These are phyloP conservation scores for Corapipo altera DNA, from an alignment of 2,113 vertebrate genomes.

Conservation along the genomic window DNA sequence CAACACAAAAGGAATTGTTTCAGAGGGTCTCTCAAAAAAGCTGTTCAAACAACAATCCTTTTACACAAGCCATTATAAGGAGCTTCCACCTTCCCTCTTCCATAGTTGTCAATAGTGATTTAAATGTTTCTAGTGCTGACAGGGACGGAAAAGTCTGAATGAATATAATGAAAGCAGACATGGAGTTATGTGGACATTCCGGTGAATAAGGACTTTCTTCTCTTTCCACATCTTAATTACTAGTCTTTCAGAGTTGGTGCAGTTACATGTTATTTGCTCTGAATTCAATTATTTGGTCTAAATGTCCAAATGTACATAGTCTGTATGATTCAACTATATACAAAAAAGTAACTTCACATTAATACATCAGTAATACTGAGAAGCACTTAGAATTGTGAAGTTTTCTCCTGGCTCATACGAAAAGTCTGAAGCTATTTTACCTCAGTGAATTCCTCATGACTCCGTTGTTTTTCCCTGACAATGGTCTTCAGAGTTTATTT, in stretches of 20 bases:
- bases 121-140: not conserved
- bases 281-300: not conserved
- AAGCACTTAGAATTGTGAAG: not conserved
- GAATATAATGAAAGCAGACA: not conserved
- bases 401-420: not conserved
- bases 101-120: not conserved
- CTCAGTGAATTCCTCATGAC: not conserved
- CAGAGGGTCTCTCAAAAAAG: not conserved
- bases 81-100: not conserved
- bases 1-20: not conserved
- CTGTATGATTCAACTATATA: not conserved
- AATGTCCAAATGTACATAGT: not conserved
- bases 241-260: not conserved
- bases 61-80: not conserved
- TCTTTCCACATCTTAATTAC: not conserved
- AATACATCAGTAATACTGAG: not conserved
- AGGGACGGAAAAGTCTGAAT: not conserved
- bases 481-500: not conserved
- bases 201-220: not conserved
- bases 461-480: not conserved
- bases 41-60: not conserved
- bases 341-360: not conserved
- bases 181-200: not conserved
- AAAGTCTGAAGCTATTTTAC: not conserved
- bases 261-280: fast-evolving